These are phyloP conservation scores for Fabriciana adippe DNA, from an alignment of 2,888 invertebrate species.

Conservation along the genomic window DNA sequence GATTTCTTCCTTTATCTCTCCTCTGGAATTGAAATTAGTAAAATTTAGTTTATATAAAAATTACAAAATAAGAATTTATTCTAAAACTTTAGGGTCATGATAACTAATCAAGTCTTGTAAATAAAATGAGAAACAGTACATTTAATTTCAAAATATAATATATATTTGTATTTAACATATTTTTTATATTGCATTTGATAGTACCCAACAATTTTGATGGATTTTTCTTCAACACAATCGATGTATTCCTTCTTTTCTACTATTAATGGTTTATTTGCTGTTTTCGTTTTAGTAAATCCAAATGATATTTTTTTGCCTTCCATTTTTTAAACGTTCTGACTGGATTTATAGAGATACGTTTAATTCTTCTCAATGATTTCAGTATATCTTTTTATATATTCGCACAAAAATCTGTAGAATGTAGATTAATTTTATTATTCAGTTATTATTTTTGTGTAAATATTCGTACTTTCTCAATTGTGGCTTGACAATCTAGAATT, in stretches of 20 bases:
- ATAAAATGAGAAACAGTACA: too few relatives aligned
- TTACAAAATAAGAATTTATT: too few relatives aligned
- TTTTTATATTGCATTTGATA: not conserved
- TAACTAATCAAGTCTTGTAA: too few relatives aligned
- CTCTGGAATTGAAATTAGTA: conserved; percentile 56
- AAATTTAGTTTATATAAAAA: too few relatives aligned
- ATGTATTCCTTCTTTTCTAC: conserved; percentile 86
- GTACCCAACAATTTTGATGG: conserved; percentile 89
- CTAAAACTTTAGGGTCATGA: too few relatives aligned
- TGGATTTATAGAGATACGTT: not conserved
- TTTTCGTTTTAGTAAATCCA: conserved; percentile 87
- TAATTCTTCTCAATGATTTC: not conserved
- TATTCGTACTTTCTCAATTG: too few relatives aligned
- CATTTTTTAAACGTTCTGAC: conserved; percentile 57
- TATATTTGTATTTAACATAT: too few relatives aligned
- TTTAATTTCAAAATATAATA: too few relatives aligned
- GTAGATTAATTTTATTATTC: too few relatives aligned
- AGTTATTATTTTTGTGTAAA: too few relatives aligned
- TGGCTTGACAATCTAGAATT: too few relatives aligned
- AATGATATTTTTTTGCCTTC: conserved; percentile 90
- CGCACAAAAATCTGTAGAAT: too few relatives aligned
- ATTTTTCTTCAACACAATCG: conserved; percentile 88
- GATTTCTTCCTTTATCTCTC: conserved; percentile 75
- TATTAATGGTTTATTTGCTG: conserved; percentile 61
- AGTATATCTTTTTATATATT: not conserved